A percentile compares a stretch with the other conserved stretches of the same genome.
Evolutionary conservation across 1,140 invertebrate genomes (phyloP).

Genomic region (Pseudobourletiella spinata): DNA sequence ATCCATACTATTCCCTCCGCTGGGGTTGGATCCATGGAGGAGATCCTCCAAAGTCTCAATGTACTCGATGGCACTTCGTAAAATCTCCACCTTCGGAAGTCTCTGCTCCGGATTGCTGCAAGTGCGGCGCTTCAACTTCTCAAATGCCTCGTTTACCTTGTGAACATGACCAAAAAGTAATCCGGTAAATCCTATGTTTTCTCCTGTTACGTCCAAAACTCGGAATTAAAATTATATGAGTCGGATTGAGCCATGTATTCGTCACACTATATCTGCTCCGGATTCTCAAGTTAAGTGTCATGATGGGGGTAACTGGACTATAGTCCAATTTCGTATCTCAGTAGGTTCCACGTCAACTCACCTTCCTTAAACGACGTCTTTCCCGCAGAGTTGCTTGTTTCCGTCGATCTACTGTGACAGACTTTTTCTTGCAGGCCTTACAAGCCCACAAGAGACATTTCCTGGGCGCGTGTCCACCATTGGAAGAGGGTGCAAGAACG

Average conservation of each 20-base stretch:
- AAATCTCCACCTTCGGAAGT: slow-evolving; percentile 93
- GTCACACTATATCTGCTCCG: too few relatives aligned
- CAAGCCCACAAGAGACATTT: slow-evolving; percentile 89
- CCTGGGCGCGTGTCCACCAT: slow-evolving; percentile 48
- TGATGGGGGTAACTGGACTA: too few relatives aligned
- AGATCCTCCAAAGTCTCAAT: slow-evolving; percentile 89
- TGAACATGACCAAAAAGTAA: too few relatives aligned
- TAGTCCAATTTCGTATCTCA: too few relatives aligned
- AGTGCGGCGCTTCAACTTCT: slow-evolving; percentile 81
- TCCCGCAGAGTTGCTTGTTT: slow-evolving; percentile 95
- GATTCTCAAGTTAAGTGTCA: too few relatives aligned
- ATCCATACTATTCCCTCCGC: slow-evolving; percentile 7
- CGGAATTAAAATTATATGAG: too few relatives aligned
- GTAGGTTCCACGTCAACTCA: too few relatives aligned
- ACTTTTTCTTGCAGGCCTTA: slow-evolving; percentile 91
- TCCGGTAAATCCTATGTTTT: too few relatives aligned
- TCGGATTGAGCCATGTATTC: too few relatives aligned
- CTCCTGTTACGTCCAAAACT: too few relatives aligned
- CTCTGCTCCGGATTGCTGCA: slow-evolving; percentile 90
- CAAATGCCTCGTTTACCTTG: slow-evolving; percentile 99
- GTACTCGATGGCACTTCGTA: slow-evolving; percentile 94
- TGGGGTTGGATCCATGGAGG: slow-evolving; percentile 47
- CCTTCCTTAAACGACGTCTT: slow-evolving; percentile 79
- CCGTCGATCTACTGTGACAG: slow-evolving; percentile 82
- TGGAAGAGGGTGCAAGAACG: slow-evolving; percentile 45